Evolutionary conservation across 2,113 vertebrate species (phyloP).

Genomic region (Miniopterus natalensis): DNA sequence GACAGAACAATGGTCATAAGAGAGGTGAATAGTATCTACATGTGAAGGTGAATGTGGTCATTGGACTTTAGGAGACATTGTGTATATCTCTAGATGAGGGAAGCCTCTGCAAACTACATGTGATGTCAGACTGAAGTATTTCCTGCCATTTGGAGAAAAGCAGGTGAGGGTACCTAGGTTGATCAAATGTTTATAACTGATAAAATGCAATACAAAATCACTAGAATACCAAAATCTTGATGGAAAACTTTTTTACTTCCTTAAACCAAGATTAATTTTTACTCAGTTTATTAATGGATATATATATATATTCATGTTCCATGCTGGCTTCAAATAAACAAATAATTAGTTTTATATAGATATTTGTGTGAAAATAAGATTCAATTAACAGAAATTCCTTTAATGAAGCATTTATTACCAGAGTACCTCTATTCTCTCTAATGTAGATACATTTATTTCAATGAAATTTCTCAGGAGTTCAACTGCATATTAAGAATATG

Average conservation of each 20-base stretch:
- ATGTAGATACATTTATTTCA: background rate
- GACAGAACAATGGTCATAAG: background rate
- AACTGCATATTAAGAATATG: background rate
- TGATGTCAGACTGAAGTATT: background rate
- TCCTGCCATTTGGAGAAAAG: background rate
- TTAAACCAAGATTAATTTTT: slow-evolving; percentile 22
- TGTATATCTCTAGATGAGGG: background rate
- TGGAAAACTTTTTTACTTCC: background rate
- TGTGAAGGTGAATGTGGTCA: background rate
- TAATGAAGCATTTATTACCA: slow-evolving; percentile 4
- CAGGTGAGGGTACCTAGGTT: background rate
- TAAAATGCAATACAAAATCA: background rate
- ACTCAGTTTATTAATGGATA: background rate
- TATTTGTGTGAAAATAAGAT: slow-evolving; percentile 23
- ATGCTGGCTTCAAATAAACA: background rate
- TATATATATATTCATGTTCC: background rate
- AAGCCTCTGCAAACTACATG: background rate
- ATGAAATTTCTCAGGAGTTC: background rate
- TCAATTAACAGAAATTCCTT: slow-evolving; percentile 37
- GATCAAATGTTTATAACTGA: slow-evolving; percentile 4
- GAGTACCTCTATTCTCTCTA: background rate
- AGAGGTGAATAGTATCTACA: background rate
- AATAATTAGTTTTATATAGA: slow-evolving; percentile 16
- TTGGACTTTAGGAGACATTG: background rate
- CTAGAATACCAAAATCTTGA: background rate